A percentile compares a stretch with the other conserved stretches of the same genome.
phyloP scores from a whole-genome alignment of 2,797 vertebrate species.

The Lacerta bilineata region DNA sequence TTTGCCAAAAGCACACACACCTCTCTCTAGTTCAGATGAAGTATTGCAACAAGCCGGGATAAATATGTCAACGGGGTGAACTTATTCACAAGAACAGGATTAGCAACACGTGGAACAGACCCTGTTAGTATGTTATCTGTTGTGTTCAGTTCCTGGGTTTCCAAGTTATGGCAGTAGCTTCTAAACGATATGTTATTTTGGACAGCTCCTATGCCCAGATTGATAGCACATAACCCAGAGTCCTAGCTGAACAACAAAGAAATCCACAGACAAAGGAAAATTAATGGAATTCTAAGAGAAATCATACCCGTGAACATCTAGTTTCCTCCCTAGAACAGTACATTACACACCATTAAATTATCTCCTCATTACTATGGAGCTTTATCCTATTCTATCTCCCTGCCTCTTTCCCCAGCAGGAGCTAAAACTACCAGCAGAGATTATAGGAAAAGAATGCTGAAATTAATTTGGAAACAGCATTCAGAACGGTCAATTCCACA shows the following conservation, averaged over 20 bases:
- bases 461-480: background rate
- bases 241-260: background rate
- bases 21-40: background rate
- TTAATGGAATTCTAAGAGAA: background rate
- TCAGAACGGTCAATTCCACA: background rate
- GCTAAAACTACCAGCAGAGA: background rate
- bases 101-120: conserved; percentile 3
- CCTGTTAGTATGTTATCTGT: background rate
- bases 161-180: too few species aligned
- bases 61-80: conserved; percentile 18
- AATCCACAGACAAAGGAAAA: background rate
- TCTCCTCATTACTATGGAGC: background rate
- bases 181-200: background rate
- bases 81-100: background rate
- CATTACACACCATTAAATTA: background rate
- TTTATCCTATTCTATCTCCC: background rate
- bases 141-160: background rate
- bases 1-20: background rate
- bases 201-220: background rate
- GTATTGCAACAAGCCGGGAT: background rate
- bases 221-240: background rate
- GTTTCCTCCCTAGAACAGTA: background rate
- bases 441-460: background rate
- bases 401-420: background rate
- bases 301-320: background rate